Evolutionary conservation across 92 coral and sea anemone genomes (phyloP), one percentile per base, ranked within the genome.

Genomic region (Palythoa grandiflora): DNA sequence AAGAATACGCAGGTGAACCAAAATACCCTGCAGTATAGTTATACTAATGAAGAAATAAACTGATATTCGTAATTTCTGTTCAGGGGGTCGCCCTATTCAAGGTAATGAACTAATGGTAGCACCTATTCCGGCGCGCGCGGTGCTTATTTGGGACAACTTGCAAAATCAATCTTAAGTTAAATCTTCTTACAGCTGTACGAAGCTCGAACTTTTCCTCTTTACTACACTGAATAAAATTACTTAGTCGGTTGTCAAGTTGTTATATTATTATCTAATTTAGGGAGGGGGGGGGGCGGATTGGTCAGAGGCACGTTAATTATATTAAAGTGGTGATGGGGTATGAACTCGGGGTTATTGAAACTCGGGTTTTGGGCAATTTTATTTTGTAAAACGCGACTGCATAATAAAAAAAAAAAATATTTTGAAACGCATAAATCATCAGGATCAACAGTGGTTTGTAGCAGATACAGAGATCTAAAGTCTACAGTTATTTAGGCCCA

Each of bases 381-480:
- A 1, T 11, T 54, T 15, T 6, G 60, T 54, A 15, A 54, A 54
- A 6, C 60, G 10, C 9, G 12, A 54, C 60, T 54, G 60, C 60
- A 54, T 54, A 6, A 11, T 54, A 0, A 9, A 54, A 54, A 9
- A 54, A 54, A 28, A 28, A 0, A 28, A 28, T 28, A 28, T 28
- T 28, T 28, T 28, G 28, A 28, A 28, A 28, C 28, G 28, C 28
- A 28, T 0, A 28, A 28, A 28, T 28, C 28, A 28, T 28, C 28
- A 28, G 75, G 75, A 71, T 71, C 75, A 47, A 38, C 51, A n/a
- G 50, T 71, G 75, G 75, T 38, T 71, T 71, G 75, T 71, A 9
- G 75, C 19, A 71, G 75, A 71, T 71, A 71, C 75, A 71, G 75
- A 71, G 75, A 71, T 47, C 50, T 38, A 12, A 71, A 71, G 15